Evolutionary conservation across 2,113 vertebrate genomes (phyloP).

Genomic region (Rhinolophus sinicus): DNA sequence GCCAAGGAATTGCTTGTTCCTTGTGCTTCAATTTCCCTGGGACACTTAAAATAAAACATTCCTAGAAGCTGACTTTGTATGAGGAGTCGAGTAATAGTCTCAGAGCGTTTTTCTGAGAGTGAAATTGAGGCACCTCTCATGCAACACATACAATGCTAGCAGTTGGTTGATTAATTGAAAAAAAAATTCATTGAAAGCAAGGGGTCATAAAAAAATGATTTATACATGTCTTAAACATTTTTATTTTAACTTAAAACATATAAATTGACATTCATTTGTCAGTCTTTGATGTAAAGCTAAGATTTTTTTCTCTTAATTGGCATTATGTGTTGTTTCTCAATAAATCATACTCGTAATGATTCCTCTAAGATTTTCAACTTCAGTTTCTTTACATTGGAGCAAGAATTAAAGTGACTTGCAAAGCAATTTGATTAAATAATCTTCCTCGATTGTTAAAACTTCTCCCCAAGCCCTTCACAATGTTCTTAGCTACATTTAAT

Average conservation of each 20-base stretch:
- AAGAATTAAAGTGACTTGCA: constrained; percentile 55
- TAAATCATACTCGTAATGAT: constrained; percentile 53
- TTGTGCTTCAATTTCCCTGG: not conserved
- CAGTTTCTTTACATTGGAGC: constrained; percentile 55
- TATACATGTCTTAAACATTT: constrained; percentile 37
- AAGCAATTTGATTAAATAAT: constrained; percentile 39
- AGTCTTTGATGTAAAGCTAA: constrained; percentile 60
- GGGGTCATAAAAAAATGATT: constrained; percentile 66
- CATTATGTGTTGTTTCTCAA: constrained; percentile 36
- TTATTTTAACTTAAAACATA: constrained; percentile 68
- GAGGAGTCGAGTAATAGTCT: not conserved
- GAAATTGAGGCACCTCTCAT: not conserved
- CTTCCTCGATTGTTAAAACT: not conserved
- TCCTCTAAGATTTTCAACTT: constrained; percentile 40
- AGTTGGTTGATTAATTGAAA: constrained; percentile 23
- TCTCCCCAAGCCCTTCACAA: not conserved
- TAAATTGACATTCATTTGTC: constrained; percentile 69
- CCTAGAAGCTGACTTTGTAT: not conserved
- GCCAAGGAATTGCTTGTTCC: not conserved
- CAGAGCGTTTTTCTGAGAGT: not conserved
- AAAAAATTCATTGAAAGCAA: constrained; percentile 4
- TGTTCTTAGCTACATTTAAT: not conserved
- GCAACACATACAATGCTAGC: not conserved
- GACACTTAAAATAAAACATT: not conserved
- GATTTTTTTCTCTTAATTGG: constrained; percentile 68